phyloP scores from a whole-genome alignment of 2,113 vertebrate species.

The Hypocryptadius cinnamomeus region DNA sequence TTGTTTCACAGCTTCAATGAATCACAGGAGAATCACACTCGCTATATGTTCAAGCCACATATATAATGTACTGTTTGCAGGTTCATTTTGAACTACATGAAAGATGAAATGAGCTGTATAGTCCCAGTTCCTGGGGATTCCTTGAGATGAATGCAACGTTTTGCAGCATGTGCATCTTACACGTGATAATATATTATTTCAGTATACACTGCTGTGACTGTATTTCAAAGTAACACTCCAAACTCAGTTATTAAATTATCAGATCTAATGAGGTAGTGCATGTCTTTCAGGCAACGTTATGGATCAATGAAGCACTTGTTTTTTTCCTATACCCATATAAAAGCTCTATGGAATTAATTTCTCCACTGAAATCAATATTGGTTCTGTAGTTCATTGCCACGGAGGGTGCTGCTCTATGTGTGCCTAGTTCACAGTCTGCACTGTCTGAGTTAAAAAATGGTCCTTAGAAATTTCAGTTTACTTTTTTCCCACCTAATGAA shows the following conservation, averaged over 20 bases:
- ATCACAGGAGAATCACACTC: not conserved
- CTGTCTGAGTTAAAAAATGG: not conserved
- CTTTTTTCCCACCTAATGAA: not conserved
- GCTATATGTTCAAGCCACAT: not conserved
- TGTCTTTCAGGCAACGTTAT: not conserved
- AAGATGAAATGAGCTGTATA: not conserved
- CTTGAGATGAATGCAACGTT: fast-evolving
- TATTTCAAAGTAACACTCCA: not conserved
- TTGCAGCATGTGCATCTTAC: fast-evolving
- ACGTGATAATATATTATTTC: not conserved
- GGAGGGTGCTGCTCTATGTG: not conserved
- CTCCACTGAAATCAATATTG: not conserved
- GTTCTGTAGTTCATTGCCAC: not conserved
- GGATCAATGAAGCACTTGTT: not conserved
- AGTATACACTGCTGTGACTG: not conserved
- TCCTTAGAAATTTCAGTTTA: not conserved
- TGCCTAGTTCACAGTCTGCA: not conserved
- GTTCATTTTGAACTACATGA: not conserved
- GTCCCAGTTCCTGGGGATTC: not conserved
- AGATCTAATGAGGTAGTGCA: not conserved
- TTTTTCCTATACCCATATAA: not conserved
- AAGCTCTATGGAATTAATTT: not conserved
- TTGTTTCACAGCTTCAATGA: not conserved
- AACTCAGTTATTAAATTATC: not conserved
- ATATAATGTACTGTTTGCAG: no score